Evolutionary conservation across 2,888 invertebrate species (phyloP), one percentile per base, ranked within the genome.

Genomic region (Spodoptera exigua): DNA sequence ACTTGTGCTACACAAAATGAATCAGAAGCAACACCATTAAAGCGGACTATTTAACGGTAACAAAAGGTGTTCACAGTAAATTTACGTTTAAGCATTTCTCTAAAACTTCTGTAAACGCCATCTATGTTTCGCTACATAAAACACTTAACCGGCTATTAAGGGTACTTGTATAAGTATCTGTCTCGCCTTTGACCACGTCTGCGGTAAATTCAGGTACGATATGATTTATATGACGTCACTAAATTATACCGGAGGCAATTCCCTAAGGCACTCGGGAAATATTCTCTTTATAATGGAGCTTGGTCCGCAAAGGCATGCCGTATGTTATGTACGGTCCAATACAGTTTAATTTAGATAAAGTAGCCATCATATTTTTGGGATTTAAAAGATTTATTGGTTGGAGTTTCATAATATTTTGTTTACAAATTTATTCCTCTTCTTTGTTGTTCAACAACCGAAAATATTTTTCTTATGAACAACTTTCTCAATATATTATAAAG

Each of bases 191-290:
- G 68, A 66, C 74, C 71, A 71, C 53, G 47, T 62, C 58, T 65
- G 54, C 65, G 60, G 57, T 76, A 75, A 70, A 75, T 75, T 70
- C 63, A 70, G 76, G 70, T 74, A 70, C 61, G 49, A 51, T 65
- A 76, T 78, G 72, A 79, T 81, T 81, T 78, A 79, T 82, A 61
- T 67, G 72, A 78, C 78, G 65, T 74, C 75, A 78, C 72, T 77
- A 79, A 80, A 83, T 79, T 75, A 71, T 78, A 66, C 61, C 64
- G 58, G 67, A 70, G 72, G 71, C 73, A 67, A 69, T 74, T 78
- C 80, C 80, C 81, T 41, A 57, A 43, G 77, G 82, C 46, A 47
- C 69, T 49, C 57, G 67, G 70, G 76, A 80, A 81, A 82, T 78
- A 81, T 78, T 72, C 78, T 79, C 78, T 73, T 74, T 74, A 75